Percentiles rank a stretch among this genome's conserved stretches.
phyloP scores from a whole-genome alignment of 2,888 invertebrate genomes.

The Stenichneumon culpator region DNA sequence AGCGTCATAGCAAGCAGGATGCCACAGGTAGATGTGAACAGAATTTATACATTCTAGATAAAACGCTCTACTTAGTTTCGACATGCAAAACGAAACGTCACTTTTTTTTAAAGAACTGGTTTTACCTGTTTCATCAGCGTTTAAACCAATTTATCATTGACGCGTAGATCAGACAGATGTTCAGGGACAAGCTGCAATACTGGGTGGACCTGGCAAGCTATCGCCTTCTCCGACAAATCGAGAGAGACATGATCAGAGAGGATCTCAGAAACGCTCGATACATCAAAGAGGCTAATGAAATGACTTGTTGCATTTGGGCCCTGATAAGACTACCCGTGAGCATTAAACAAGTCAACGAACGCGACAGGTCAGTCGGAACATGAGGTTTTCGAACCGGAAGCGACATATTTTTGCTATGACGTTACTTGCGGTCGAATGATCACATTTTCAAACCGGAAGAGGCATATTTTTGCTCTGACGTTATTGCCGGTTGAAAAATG shows the following conservation, averaged over 20 bases:
- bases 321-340: slow-evolving; percentile 84
- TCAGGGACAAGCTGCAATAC: slow-evolving; percentile 84
- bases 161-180: slow-evolving; percentile 82
- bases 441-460: neutral
- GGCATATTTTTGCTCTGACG: too few relatives aligned
- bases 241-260: slow-evolving; percentile 84
- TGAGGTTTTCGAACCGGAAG: neutral
- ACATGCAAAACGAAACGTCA: neutral
- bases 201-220: slow-evolving; percentile 86
- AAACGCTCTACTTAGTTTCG: neutral
- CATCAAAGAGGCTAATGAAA: slow-evolving; percentile 81
- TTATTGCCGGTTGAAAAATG: neutral
- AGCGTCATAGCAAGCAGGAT: neutral
- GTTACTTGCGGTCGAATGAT: too few relatives aligned
- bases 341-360: slow-evolving; percentile 77
- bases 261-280: slow-evolving; percentile 85
- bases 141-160: neutral
- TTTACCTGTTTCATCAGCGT: too few relatives aligned
- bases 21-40: neutral
- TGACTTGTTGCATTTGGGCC: slow-evolving; percentile 86
- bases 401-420: neutral
- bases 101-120: neutral
- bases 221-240: slow-evolving; percentile 85
- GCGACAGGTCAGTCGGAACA: slow-evolving; percentile 75
- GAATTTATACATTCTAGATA: neutral